phyloP scores from a whole-genome alignment of 2,797 vertebrate genomes.

The Alca torda region DNA sequence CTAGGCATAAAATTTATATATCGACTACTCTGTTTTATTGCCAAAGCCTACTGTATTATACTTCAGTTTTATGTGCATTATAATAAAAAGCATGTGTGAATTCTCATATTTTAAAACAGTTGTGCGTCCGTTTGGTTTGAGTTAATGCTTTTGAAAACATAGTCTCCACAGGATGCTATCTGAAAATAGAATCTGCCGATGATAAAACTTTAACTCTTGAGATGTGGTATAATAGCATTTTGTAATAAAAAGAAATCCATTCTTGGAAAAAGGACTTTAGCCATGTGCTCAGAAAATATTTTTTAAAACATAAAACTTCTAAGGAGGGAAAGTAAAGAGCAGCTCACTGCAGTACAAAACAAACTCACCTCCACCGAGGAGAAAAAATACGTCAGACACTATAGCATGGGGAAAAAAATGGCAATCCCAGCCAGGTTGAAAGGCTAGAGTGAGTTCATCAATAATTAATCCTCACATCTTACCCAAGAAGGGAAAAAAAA shows the following conservation, averaged over 20 bases:
- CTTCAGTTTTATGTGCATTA: constrained; percentile 58
- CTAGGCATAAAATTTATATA: constrained; percentile 59
- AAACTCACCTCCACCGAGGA: neutral
- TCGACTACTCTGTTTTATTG: constrained; percentile 58
- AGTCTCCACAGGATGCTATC: constrained; percentile 59
- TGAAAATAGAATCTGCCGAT: constrained; percentile 71
- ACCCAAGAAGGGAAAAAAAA: neutral
- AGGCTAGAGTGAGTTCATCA: neutral
- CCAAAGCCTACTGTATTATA: constrained; percentile 71
- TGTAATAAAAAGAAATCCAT: constrained; percentile 48
- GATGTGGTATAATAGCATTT: constrained; percentile 51
- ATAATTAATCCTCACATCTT: neutral
- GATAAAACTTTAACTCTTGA: constrained; percentile 74
- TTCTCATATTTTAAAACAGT: constrained; percentile 71
- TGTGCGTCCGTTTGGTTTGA: constrained; percentile 72
- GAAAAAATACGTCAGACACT: neutral
- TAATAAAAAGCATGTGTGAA: constrained; percentile 78
- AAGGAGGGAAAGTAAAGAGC: constrained; percentile 37
- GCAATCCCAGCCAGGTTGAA: neutral
- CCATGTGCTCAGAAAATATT: constrained; percentile 22
- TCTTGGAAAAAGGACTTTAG: constrained; percentile 38
- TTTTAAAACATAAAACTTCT: neutral
- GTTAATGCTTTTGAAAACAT: constrained; percentile 74
- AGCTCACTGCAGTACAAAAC: neutral
- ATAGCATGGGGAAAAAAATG: neutral